Conservation (phyloP, 2,888 invertebrate genomes). For the Acleris laterana region DNA sequence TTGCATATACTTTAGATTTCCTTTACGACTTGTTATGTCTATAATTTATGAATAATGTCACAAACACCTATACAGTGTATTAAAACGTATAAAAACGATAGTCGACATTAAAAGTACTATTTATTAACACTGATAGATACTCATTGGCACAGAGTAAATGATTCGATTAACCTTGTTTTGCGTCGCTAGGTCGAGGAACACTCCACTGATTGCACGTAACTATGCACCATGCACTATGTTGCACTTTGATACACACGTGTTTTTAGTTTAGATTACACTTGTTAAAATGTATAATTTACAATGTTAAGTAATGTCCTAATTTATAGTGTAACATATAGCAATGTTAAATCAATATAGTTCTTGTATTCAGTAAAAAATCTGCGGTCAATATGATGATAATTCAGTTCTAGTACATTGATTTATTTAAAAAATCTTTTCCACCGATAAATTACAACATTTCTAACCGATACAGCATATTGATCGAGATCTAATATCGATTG, state of each 20-base stretch:
- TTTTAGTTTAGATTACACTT: neutral
- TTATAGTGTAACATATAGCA: neutral
- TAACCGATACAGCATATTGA: neutral
- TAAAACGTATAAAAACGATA: neutral
- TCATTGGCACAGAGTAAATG: conserved; percentile 30
- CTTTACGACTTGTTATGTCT: too few species aligned
- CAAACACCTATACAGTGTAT: too few species aligned
- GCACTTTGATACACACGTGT: conserved; percentile 11
- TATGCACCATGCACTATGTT: conserved; percentile 30
- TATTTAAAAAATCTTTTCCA: too few species aligned
- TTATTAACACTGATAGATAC: conserved; percentile 29
- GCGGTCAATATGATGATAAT: too few species aligned
- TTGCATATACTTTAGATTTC: too few species aligned
- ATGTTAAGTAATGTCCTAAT: neutral
- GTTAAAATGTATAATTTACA: neutral
- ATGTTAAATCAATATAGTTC: neutral
- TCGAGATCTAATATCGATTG: neutral
- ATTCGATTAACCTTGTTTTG: conserved; percentile 37
- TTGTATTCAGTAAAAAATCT: too few species aligned
- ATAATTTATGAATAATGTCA: too few species aligned
- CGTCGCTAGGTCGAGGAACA: conserved; percentile 19
- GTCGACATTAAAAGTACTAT: conserved; percentile 1
- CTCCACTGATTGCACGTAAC: conserved; percentile 26
- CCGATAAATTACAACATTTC: neutral
- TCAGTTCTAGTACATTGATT: too few species aligned